Evolutionary conservation across 2,888 invertebrate genomes (phyloP).

Genomic region (Tetragonisca angustula): DNA sequence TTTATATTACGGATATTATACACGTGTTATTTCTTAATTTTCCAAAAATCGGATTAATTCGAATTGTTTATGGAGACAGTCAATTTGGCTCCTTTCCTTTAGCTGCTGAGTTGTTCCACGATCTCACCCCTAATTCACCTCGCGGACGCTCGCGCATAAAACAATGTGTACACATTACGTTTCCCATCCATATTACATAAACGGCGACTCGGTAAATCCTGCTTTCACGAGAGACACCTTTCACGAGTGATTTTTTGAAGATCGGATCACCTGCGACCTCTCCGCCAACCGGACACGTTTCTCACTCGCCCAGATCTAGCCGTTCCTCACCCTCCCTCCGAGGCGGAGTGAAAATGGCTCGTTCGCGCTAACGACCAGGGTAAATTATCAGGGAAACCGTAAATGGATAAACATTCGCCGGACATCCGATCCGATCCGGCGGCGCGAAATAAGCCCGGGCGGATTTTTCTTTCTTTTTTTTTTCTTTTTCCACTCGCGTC

Average conservation of each 20-base stretch:
- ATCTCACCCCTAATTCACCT: not conserved
- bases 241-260: not conserved
- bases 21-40: not conserved
- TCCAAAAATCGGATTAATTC: too few species aligned
- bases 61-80: too few species aligned
- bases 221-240: not conserved
- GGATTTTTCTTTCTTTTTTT: too few species aligned
- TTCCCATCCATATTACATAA: not conserved
- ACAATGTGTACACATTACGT: not conserved
- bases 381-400: slow-evolving; percentile 60
- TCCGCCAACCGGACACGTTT: not conserved
- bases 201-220: slow-evolving; percentile 1
- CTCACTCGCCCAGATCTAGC: slow-evolving; percentile 9
- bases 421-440: slow-evolving; percentile 58
- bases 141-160: not conserved
- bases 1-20: not conserved
- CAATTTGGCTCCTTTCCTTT: too few species aligned
- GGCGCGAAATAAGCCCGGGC: slow-evolving; percentile 46
- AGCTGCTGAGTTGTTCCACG: not conserved
- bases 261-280: not conserved
- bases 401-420: slow-evolving; percentile 61
- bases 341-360: slow-evolving; percentile 28
- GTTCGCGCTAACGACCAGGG: slow-evolving; percentile 46
- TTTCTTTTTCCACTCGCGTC: slow-evolving; percentile 9
- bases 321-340: not conserved